Evolutionary conservation across 2,113 vertebrate genomes (phyloP), one percentile per base, ranked within the genome.

Genomic region (Strix uralensis): DNA sequence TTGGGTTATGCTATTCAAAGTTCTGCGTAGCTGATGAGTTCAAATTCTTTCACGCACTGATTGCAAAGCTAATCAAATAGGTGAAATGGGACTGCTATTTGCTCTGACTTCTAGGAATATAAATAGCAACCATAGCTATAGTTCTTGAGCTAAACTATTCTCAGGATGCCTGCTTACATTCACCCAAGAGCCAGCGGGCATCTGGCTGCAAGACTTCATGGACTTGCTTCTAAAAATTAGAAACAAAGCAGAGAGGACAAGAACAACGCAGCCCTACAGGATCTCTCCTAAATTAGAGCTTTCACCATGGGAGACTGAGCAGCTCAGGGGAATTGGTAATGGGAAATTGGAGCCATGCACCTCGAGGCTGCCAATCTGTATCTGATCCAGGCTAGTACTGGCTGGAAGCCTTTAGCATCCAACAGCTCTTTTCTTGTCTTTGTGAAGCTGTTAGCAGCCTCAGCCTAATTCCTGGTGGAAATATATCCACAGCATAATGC

Each of bases 371-470:
- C 85, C 94, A 94, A 80, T 92, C 79, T 78, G 79, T 92, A 90
- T 94, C 87, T 82, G 94, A 96, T 89, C 74, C 92, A 87, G 91
- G 62, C 40, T 34, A 85, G 88, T 47, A 69, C 10, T 95, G 88
- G 74, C 71, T 77, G 86, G 83, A 92, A 94, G 87, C 93, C 86
- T 91, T 96, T 47, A 79, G 81, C 93, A 91, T 96, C 96, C 91
- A 95, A 73, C 90, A 92, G 93, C 81, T 92, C 75, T 94, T 96
- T 88, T 95, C 92, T 85, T 92, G 91, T 90, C 92, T 97, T 87
- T 92, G 88, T 89, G 90, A 95, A 95, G 91, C 72, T 94, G 49
- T 94, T 97, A 97, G 90, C 47, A 10, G 87, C 93, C 65, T 85
- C 20, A 0, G 52, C 73, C 89, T 79, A 86, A 7, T 90, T 93